These are phyloP conservation scores for Lutjanus campechanus DNA, from an alignment of 2,797 vertebrate species.

Conservation along the genomic window DNA sequence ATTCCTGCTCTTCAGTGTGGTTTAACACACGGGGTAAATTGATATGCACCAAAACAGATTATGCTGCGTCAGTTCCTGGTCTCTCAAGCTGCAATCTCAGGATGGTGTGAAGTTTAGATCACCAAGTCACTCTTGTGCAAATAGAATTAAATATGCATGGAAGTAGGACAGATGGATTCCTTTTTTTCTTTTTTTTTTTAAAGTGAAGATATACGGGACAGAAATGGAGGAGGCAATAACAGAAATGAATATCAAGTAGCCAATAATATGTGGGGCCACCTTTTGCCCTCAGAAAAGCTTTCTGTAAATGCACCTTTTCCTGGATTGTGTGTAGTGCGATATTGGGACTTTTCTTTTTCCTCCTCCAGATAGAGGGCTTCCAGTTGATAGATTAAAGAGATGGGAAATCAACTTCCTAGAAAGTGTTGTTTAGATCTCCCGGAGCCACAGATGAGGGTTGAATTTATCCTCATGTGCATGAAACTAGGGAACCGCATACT, in stretches of 20 bases:
- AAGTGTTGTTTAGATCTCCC: constrained; percentile 21
- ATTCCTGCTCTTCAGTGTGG: constrained; percentile 13
- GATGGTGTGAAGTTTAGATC: constrained; percentile 39
- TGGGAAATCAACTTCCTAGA: constrained; percentile 20
- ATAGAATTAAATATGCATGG: constrained; percentile 71
- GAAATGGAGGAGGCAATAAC: constrained; percentile 35
- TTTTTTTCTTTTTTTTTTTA: constrained; percentile 11
- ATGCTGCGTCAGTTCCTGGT: constrained; percentile 35
- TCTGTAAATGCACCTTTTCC: constrained; percentile 37
- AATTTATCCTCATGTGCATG: constrained; percentile 13
- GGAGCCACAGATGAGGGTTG: constrained; percentile 3
- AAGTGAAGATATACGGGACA: constrained; percentile 29
- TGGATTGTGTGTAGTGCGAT: constrained; percentile 11
- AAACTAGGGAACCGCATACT: constrained; percentile 9
- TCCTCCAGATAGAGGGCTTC: constrained; percentile 7
- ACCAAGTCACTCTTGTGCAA: constrained; percentile 55
- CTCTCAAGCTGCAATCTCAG: constrained; percentile 25
- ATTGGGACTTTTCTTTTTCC: constrained; percentile 23
- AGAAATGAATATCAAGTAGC: constrained; percentile 45
- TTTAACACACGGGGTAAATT: constrained; percentile 29
- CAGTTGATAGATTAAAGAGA: constrained; percentile 37
- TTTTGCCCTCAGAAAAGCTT: constrained; percentile 12
- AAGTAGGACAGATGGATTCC: constrained; percentile 24
- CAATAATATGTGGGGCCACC: constrained; percentile 16
- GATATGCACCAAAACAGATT: constrained; percentile 36